A percentile compares a stretch with the other conserved stretches of the same genome.
Conservation (phyloP, 2,113 vertebrate species). For the Entomyzon cyanotis region DNA sequence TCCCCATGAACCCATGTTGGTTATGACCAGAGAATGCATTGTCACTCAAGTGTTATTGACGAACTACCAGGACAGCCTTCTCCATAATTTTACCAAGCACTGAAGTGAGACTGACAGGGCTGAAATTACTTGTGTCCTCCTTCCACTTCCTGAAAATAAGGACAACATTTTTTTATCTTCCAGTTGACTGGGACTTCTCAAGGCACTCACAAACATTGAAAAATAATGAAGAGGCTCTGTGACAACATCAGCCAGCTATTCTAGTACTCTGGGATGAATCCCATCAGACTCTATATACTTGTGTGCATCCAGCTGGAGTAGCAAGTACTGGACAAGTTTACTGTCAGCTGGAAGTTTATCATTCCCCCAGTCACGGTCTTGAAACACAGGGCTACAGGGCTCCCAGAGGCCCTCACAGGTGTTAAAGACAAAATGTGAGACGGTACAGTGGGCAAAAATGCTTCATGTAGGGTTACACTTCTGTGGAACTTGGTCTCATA, state of each 20-base stretch:
- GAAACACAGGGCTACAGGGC: background rate
- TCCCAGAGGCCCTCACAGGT: background rate
- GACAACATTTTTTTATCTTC: background rate
- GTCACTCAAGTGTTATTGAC: background rate
- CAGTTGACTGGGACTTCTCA: background rate
- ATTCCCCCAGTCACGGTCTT: background rate
- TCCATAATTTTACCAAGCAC: background rate
- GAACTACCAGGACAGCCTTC: background rate
- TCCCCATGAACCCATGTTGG: background rate
- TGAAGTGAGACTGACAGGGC: background rate
- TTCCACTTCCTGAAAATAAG: background rate
- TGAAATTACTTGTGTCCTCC: background rate
- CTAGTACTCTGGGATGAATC: background rate
- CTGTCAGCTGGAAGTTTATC: background rate
- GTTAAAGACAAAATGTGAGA: background rate
- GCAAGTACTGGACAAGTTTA: background rate
- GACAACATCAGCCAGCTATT: background rate
- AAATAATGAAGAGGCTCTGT: background rate
- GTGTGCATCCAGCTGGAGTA: background rate
- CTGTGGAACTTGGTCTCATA: background rate
- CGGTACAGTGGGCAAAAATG: background rate
- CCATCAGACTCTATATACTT: background rate
- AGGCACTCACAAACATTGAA: background rate
- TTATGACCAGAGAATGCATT: background rate
- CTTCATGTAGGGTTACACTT: background rate